These are phyloP conservation scores for Platypus cylindrus DNA, from an alignment of 2,888 invertebrate species.

Conservation along the genomic window DNA sequence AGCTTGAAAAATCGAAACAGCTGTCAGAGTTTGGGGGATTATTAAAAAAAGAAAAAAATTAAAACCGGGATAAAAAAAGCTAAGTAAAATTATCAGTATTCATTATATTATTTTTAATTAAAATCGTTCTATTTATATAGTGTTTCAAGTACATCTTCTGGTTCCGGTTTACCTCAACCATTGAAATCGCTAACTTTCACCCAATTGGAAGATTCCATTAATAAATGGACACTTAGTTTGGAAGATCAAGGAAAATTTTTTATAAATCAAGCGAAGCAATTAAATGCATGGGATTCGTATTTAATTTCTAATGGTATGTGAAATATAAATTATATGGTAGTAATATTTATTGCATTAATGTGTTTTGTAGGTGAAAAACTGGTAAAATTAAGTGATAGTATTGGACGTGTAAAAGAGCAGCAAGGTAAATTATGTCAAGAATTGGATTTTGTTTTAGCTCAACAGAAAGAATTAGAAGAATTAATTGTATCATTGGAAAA, in stretches of 20 bases:
- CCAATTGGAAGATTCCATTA: slow-evolving; percentile 81
- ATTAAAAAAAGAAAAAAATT: no score
- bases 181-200: slow-evolving; percentile 65
- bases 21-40: no score
- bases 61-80: no score
- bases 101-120: no score
- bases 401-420: slow-evolving; percentile 79
- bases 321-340: not conserved
- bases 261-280: slow-evolving; percentile 85
- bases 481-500: slow-evolving; percentile 76
- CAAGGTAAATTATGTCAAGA: slow-evolving; percentile 86
- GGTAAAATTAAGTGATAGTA: slow-evolving; percentile 68
- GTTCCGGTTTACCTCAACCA: no score
- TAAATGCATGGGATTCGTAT: slow-evolving; percentile 90
- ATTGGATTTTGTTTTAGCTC: slow-evolving; percentile 82
- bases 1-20: no score
- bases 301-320: slow-evolving; percentile 66
- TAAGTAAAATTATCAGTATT: no score
- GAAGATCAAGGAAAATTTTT: slow-evolving; percentile 89
- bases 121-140: no score
- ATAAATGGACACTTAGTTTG: slow-evolving; percentile 86
- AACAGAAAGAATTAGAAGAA: slow-evolving; percentile 86
- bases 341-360: no score
- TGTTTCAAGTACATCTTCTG: no score
- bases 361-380: slow-evolving; percentile 59